These are phyloP conservation scores for Candidula unifasciata DNA, from an alignment of 2,888 invertebrate species.

Conservation along the genomic window DNA sequence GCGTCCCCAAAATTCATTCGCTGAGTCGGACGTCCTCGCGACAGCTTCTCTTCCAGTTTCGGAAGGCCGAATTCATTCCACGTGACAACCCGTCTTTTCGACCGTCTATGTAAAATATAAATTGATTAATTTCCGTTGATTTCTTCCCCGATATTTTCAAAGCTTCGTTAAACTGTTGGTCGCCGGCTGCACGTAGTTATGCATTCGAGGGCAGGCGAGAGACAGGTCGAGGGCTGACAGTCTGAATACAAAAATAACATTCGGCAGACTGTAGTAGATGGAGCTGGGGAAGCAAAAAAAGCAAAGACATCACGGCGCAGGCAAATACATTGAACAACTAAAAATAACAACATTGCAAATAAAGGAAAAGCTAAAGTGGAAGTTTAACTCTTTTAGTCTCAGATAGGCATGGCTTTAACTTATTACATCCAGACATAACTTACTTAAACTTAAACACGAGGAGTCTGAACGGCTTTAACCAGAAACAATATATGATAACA, in stretches of 20 bases:
- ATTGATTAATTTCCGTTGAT: conserved; percentile 46
- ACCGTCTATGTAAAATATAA: conserved; percentile 44
- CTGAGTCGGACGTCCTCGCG: conserved; percentile 34
- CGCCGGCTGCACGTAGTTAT: neutral
- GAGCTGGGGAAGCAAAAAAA: neutral
- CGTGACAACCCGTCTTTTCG: conserved; percentile 37
- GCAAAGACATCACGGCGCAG: neutral
- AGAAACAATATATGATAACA: too few species aligned
- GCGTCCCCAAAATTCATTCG: conserved; percentile 50
- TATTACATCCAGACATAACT: too few species aligned
- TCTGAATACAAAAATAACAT: neutral
- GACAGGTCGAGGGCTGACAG: neutral
- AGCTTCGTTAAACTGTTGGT: conserved; percentile 5
- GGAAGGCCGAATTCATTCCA: conserved; percentile 44
- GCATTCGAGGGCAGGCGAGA: neutral
- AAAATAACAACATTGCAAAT: neutral
- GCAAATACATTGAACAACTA: neutral
- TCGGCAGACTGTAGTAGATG: neutral
- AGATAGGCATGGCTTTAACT: too few species aligned
- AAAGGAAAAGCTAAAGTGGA: too few species aligned
- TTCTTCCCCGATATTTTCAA: conserved; percentile 6
- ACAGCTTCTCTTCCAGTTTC: conserved; percentile 43
- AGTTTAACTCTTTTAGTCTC: too few species aligned
- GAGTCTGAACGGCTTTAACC: too few species aligned
- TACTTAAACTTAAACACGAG: too few species aligned